These are phyloP conservation scores for Galerucella nymphaeae DNA, from an alignment of 2,888 invertebrate species.

Conservation along the genomic window DNA sequence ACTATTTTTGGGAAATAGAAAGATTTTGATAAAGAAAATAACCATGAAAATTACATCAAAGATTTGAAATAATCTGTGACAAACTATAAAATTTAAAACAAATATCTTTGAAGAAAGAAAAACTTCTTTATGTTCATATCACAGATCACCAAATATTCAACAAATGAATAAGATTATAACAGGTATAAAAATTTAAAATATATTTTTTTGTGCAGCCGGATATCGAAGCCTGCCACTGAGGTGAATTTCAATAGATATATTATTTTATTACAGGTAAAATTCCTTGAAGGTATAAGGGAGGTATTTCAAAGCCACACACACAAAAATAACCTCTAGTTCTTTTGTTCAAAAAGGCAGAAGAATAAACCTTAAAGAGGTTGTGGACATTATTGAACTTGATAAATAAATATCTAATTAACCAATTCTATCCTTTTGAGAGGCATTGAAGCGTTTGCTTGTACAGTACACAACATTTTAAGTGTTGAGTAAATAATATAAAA, in stretches of 20 bases:
- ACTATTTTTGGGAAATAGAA: no score
- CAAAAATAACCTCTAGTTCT: conserved; percentile 14
- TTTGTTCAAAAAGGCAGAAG: conserved; percentile 22
- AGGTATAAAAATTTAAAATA: not conserved
- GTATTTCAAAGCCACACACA: conserved; percentile 11
- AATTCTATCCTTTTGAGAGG: conserved; percentile 4
- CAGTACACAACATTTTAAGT: not conserved
- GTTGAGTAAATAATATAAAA: conserved; percentile 10
- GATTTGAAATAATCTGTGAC: no score
- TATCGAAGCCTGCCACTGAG: not conserved
- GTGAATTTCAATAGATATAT: conserved; percentile 2
- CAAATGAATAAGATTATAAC: no score
- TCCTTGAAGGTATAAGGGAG: conserved; percentile 26
- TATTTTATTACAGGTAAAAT: conserved; percentile 37
- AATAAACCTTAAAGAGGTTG: conserved; percentile 20
- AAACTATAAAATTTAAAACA: no score
- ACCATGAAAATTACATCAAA: no score
- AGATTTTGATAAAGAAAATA: no score
- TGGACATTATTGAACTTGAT: conserved; percentile 10
- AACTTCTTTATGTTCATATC: no score
- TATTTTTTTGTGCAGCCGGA: not conserved
- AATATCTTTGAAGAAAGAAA: no score
- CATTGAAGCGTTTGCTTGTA: conserved; percentile 12
- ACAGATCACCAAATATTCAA: no score
- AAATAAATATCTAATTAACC: conserved; percentile 20